Base-by-base conservation (phyloP, 2,113 vertebrate species). In the Cyprinodon tularosa region DNA sequence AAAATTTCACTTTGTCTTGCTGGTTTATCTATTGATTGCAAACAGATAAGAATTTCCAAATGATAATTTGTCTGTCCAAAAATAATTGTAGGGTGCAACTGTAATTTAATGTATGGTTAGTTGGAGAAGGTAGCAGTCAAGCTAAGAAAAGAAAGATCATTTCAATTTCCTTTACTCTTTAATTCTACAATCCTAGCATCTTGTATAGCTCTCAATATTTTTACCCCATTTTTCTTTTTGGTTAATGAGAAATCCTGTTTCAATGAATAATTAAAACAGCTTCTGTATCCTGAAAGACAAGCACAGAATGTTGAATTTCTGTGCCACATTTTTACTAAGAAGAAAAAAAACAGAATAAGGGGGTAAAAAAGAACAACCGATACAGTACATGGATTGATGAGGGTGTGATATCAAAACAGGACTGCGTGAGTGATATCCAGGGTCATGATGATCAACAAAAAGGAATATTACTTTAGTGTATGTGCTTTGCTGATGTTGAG, bases 81-180 rank as follows among this genome's bases (percentile, higher is more conserved):
- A 45, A n/a, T n/a, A 17, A 42, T 42, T 42, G 29, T 42, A 9
- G 4, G 42, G 42, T 42, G 42, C 42, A 42, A 42, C 42, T 42
- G 5, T 9, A 42, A 42, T 66, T 61, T 67, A n/a, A 66, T 73
- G 74, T 40, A 82, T 77, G 60, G 70, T 66, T 63, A 80, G 40
- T 40, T 80, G 48, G 62, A 2, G 42, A 80, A 80, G 70, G 74
- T 84, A 69, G 81, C 73, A 63, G 77, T 57, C 20, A 68, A 29
- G 66, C 11, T 22, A 77, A 74, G 59, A 78, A 84, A 85, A 59
- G 66, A 73, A 62, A 79, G 81, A 70, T 48, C 64, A 71, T 66
- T 86, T 72, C 81, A 83, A 87, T 53, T 71, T 82, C 62, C 68
- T 77, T 75, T 39, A 44, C 38, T 84, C 12, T 74, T 78, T 67